phyloP scores from a whole-genome alignment of 1,140 invertebrate genomes.

The Babylonia areolata region DNA sequence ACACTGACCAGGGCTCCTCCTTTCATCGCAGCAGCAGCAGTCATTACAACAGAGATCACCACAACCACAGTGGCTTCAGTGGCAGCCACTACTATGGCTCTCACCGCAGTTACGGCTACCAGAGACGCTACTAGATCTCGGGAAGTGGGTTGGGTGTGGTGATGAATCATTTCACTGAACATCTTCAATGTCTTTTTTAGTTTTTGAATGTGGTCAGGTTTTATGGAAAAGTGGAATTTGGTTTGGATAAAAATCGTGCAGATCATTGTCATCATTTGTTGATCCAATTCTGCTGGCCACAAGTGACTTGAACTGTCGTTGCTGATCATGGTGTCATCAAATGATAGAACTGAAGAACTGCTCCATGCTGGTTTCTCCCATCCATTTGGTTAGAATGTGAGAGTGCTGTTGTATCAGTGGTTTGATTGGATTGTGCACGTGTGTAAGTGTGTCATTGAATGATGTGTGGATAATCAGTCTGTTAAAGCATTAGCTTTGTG shows the following conservation, averaged over 20 bases:
- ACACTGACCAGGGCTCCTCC: neutral
- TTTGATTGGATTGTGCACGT: no score
- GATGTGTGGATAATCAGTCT: neutral
- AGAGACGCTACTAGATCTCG: neutral
- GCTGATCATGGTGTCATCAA: neutral
- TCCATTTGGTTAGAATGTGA: no score
- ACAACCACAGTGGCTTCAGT: neutral
- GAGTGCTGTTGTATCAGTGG: no score
- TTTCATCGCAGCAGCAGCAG: neutral
- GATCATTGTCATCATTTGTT: neutral
- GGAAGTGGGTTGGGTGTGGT: no score
- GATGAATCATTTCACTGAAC: neutral
- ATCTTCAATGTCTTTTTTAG: neutral
- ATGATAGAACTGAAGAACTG: neutral
- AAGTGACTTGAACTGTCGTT: neutral
- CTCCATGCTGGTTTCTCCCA: neutral
- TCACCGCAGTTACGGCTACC: neutral
- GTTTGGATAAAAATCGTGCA: neutral
- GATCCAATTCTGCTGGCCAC: neutral
- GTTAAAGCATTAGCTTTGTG: neutral
- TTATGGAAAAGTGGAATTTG: no score
- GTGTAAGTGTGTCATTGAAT: neutral
- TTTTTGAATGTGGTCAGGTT: neutral
- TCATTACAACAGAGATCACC: neutral
- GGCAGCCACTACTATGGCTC: neutral